phyloP scores from a whole-genome alignment of 2,797 vertebrate species.

The Poliocrania exsul region DNA sequence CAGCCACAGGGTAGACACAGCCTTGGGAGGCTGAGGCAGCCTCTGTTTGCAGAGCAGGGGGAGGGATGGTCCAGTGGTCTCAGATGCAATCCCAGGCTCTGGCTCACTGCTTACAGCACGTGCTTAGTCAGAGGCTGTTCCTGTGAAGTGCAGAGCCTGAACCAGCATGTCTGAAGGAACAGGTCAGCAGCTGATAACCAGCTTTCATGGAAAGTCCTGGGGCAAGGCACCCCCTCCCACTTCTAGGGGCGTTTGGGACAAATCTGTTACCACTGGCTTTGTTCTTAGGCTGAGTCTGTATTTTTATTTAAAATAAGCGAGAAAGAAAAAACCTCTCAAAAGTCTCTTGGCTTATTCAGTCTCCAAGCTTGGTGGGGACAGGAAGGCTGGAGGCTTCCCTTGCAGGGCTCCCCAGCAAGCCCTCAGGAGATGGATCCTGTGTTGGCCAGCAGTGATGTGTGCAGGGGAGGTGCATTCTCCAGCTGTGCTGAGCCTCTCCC shows the following conservation, averaged over 20 bases:
- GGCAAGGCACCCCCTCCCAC: accelerated
- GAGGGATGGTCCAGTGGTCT: neutral
- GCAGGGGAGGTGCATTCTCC: neutral
- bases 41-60: neutral
- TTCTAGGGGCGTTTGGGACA: neutral
- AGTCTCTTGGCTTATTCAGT: accelerated
- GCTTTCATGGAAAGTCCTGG: neutral
- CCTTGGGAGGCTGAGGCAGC: accelerated
- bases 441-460: neutral
- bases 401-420: neutral
- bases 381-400: neutral
- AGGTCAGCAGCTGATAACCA: neutral
- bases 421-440: neutral
- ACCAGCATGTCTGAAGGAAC: neutral
- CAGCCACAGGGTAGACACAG: accelerated
- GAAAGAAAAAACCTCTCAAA: accelerated
- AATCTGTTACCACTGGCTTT: neutral
- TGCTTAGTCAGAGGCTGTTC: neutral
- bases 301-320: neutral
- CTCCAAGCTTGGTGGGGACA: accelerated
- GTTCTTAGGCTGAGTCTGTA: accelerated
- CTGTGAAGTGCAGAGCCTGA: accelerated
- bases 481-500: accelerated
- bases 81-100: accelerated
- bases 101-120: accelerated